Base-by-base conservation (phyloP, 2,888 invertebrate genomes). In the Cenopis cana region DNA sequence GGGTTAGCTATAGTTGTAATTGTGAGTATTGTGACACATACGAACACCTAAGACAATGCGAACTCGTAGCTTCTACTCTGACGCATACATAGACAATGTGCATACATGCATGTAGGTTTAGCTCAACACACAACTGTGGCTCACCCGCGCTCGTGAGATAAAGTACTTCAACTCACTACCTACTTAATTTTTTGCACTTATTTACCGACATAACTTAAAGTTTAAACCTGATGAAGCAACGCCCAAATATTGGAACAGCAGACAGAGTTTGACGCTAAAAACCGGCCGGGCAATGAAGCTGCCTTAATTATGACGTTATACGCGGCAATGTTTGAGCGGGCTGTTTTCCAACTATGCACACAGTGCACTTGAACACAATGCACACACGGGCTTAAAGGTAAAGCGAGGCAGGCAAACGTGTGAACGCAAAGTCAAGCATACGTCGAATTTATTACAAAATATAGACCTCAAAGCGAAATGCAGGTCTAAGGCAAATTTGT, bases 201-300 rank as follows among this genome's bases (percentile, higher is more conserved):
- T n/a, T n/a, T n/a, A n/a, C n/a, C 24, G 24, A 24, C 24, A 24
- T 24, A 24, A 24, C 24, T 24, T 24, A 24, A 24, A 18, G 62
- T 62, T 52, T 52, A 50, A 62, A 50, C 62, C 50, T 18, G 12
- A 10, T 11, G 60, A 14, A 62, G 50, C 50, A 50, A 50, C 33
- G 62, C 36, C 62, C 50, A 62, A 62, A 62, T 62, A 62, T 62
- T 62, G 62, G 50, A 52, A 52, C 62, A 5, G 46, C 60, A 11
- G 17, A 18, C 59, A 14, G 36, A 41, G 41, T 18, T 38, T 38
- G 57, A 38, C 41, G 36, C 59, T 59, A 59, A 61, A 61, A 61
- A 24, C 38, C n/a, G 24, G 10, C 46, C 11, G 4, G 12, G 29
- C 49, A 61, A 61, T 61, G 60, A 61, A 29, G 46, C 46, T 5